Conservation (phyloP, 2,113 vertebrate genomes). For the Solenodon paradoxus region DNA sequence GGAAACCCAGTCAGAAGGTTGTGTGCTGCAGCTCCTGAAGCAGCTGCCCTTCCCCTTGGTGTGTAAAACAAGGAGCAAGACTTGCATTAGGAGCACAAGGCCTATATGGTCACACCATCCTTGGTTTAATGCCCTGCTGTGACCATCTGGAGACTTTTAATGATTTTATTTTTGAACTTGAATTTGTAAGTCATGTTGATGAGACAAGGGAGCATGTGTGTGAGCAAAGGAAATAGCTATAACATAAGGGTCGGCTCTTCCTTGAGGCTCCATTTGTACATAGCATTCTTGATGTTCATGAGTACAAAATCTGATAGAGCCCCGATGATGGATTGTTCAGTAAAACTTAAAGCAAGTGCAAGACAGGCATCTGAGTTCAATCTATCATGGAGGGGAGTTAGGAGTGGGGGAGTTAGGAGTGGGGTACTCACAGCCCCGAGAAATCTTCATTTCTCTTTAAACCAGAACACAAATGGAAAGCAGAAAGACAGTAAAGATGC, state of each 20-base stretch:
- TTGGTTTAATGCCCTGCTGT: background rate
- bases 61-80: background rate
- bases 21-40: background rate
- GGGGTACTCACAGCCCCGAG: background rate
- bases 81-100: background rate
- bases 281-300: background rate
- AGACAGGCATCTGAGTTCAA: background rate
- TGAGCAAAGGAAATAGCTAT: background rate
- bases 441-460: background rate
- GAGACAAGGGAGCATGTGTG: background rate
- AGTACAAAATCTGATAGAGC: background rate
- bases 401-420: no score
- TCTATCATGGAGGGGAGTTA: background rate
- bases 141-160: background rate
- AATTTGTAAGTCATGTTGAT: background rate
- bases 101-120: background rate
- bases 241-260: background rate
- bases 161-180: background rate
- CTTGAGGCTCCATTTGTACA: background rate
- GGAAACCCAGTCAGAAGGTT: background rate
- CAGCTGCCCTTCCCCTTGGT: background rate
- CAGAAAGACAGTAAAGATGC: background rate
- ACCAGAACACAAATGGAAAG: background rate
- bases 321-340: background rate
- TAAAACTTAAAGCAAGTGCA: background rate